Evolutionary conservation across 2,113 vertebrate species (phyloP).

Genomic region (Ibidorhyncha struthersii): DNA sequence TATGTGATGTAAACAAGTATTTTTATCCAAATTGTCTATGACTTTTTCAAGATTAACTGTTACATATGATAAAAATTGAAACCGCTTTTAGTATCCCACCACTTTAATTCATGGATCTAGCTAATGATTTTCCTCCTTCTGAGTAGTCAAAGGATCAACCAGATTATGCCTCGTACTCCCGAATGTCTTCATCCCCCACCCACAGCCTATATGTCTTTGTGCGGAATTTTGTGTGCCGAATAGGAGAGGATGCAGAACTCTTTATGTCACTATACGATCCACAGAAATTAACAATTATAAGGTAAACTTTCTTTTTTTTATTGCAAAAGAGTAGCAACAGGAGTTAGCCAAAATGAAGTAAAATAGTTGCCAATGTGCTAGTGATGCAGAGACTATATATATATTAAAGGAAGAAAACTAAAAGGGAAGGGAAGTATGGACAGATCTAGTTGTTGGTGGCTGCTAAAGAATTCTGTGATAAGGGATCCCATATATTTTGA

Average conservation of each 20-base stretch:
- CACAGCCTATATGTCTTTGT: conserved; percentile 97
- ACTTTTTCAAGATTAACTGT: not conserved
- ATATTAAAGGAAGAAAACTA: not conserved
- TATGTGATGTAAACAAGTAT: not conserved
- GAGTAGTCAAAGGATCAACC: conserved; percentile 87
- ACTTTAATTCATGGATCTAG: not conserved
- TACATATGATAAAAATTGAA: not conserved
- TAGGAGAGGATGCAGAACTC: conserved; percentile 96
- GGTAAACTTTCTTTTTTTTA: conserved; percentile 64
- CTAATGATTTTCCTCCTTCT: not conserved
- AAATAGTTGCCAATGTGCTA: not conserved
- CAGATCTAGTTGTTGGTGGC: not conserved
- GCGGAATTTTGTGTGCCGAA: conserved; percentile 95
- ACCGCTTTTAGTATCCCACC: not conserved
- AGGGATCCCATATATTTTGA: not conserved
- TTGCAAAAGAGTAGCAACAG: not conserved
- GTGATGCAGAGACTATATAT: not conserved
- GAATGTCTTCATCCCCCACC: conserved; percentile 91
- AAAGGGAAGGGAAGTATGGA: not conserved
- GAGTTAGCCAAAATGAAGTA: not conserved
- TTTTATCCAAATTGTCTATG: not conserved
- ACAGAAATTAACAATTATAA: conserved; percentile 87
- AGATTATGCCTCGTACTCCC: conserved; percentile 86
- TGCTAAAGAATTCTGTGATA: not conserved
- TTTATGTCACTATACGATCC: conserved; percentile 98